Evolutionary conservation across 2,113 vertebrate species (phyloP), one percentile per base, ranked within the genome.

Genomic region (Pseudorasbora parva): DNA sequence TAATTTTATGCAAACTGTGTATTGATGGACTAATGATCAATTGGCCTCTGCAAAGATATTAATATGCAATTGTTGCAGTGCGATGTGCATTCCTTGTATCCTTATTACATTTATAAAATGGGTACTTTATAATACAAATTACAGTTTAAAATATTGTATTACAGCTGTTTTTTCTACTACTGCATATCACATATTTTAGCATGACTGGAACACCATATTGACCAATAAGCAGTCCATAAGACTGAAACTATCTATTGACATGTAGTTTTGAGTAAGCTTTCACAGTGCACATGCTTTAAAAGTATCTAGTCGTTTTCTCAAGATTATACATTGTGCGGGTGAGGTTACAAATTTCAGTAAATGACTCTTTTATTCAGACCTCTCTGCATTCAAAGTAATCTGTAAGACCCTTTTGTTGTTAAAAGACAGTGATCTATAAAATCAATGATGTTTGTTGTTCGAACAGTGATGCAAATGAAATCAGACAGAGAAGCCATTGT

Each of bases 1-100:
- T 95, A 96, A 96, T 95, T 96, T 96, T 96, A 99, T 99, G 97
- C 94, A 98, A 96, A 99, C 96, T 93, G 95, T 93, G 93, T 99
- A 99, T 99, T 93, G 97, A 99, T 94, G 95, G 91, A 88, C 91
- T 95, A 95, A 96, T 97, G 96, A 98, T 98, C 97, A 97, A 98
- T 98, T 96, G 96, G 94, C 93, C 93, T 93, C 92, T 91, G 94
- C 94, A 94, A 95, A 80, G 81, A 95, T 95, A 94, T 96, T 98
- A 97, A 96, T 96, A 97, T 97, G 96, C 96, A 95, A 91, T 95
- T 94, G 94, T 95, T 95, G 95, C 96, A 93, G 94, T 94, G 94
- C 92, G 93, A 94, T 94, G 93, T 95, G 95, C 95, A 96, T 96
- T 96, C 93, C 95, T 96, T 96, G 96, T 96, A 94, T 94, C 94